Base-by-base conservation (phyloP, 1,140 invertebrate species). In the Hypothenemus hampei region DNA sequence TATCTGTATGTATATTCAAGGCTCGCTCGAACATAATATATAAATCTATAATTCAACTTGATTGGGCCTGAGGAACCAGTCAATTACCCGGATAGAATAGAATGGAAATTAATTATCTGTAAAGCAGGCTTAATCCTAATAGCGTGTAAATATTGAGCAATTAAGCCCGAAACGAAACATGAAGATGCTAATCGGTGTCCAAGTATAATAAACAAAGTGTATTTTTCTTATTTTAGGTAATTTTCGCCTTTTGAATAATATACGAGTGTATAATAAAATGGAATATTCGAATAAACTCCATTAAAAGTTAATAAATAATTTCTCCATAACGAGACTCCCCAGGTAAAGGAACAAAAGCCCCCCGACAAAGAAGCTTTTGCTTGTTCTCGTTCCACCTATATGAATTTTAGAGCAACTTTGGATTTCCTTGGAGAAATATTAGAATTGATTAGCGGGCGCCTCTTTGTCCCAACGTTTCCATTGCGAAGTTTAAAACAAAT, bases 321-420 rank as follows among this genome's bases (percentile, higher is more conserved):
- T 53, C 26, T 39, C 20, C 15, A 39, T 53, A 53, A 53, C 48
- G 48, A 50, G 48, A 23, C 48, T 50, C 18, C n/a, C 23, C 48
- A 53, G 50, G 50, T 53, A 53, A 44, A 53, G 50, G 40, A 53
- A 44, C 50, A 53, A 53, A 53, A 36, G 40, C 40, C 36, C 36
- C 20, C 26, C 22, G 24, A 39, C 49, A 24, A 49, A 51, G 50
- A 59, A 43, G 49, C 49, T 41, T 51, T 57, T 47, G 31, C 44
- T 47, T 37, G 26, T 13, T 33, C 33, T 37, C 26, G 23, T 37
- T 49, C 45, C 57, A 53, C 57, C 57, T 54, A 51, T 51, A 59
- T 58, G 50, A 61, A 58, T 58, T 54, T 58, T 58, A 58, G 41
- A 61, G 54, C 40, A 53, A 59, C 44, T 46, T 59, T 45, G 49